phyloP scores from a whole-genome alignment of 2,113 vertebrate genomes.

The Smithornis capensis region DNA sequence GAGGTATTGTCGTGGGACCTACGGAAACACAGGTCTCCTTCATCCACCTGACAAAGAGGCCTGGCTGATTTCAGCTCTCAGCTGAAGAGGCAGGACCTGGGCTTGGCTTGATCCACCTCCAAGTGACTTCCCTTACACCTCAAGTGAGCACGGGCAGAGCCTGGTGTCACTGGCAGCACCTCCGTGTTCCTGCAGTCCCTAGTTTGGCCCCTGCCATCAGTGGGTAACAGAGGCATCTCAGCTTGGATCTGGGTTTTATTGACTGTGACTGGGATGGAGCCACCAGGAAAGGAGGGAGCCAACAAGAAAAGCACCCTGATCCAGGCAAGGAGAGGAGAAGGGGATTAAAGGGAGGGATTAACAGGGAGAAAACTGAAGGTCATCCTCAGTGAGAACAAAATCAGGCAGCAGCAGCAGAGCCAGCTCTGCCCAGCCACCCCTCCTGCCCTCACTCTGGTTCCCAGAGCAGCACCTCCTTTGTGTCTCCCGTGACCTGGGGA shows the following conservation, averaged over 20 bases:
- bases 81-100: neutral
- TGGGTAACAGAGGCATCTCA: neutral
- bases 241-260: neutral
- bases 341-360: constrained; percentile 22
- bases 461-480: constrained; percentile 78
- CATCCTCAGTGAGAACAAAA: constrained; percentile 68
- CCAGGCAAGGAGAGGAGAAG: neutral
- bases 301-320: neutral
- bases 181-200: neutral
- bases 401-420: constrained; percentile 67
- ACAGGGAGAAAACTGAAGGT: constrained; percentile 50
- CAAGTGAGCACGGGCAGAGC: neutral
- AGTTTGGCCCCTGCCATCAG: neutral
- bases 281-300: neutral
- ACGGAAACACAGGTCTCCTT: fast-evolving
- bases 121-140: neutral
- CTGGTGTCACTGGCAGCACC: neutral
- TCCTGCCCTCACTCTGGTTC: constrained; percentile 51
- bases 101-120: neutral
- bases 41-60: fast-evolving
- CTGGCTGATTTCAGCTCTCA: neutral
- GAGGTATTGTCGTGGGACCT: fast-evolving
- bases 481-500: constrained; percentile 84
- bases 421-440: constrained; percentile 11
- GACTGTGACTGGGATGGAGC: neutral